Evolutionary conservation across 2,113 vertebrate genomes (phyloP), one percentile per base, ranked within the genome.

Genomic region (Puffinus mauretanicus): DNA sequence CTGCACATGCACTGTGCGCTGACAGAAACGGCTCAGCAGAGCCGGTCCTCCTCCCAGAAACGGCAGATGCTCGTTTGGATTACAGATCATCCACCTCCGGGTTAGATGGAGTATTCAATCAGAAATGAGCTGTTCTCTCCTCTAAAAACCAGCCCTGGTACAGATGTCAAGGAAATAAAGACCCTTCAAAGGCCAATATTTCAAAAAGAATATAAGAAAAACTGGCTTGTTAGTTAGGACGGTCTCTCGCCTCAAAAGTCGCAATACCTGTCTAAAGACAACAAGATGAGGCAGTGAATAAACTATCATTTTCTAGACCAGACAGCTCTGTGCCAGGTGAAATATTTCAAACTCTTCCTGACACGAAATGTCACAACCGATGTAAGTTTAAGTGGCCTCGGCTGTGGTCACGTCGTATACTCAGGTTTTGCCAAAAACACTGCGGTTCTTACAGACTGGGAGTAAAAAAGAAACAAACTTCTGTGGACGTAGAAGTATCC

Each of bases 241-340:
- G 85, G 86, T 75, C 88, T 94, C 88, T 88, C 88, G 93, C 90
- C 77, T 96, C 94, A 89, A 94, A 95, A 96, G 91, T 46, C 51
- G 17, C 96, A 90, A 65, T 93, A 93, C 64, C 97, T 96, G 89
- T 96, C 96, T 90, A 82, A 94, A 95, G 91, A 90, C 94, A 96
- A 94, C 79, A 86, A 85, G 93, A 90, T 36, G 64, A 95, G 92
- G 91, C 96, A 95, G 90, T 78, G 95, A 98, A 91, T 93, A 97
- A 97, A 97, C 96, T 92, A 94, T 96, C 86, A 90, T 97, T 96
- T 95, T 97, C 96, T 92, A 76, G 94, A 95, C 62, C 58, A 85
- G 97, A 91, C 95, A 96, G 96, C 76, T 93, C 89, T 81, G 93
- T 90, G 95, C 94, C 93, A 90, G 94, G 91, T 97, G 94, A 96